Evolutionary conservation across 2,797 vertebrate genomes (phyloP).

Genomic region (Xiphorhynchus erythropygius): DNA sequence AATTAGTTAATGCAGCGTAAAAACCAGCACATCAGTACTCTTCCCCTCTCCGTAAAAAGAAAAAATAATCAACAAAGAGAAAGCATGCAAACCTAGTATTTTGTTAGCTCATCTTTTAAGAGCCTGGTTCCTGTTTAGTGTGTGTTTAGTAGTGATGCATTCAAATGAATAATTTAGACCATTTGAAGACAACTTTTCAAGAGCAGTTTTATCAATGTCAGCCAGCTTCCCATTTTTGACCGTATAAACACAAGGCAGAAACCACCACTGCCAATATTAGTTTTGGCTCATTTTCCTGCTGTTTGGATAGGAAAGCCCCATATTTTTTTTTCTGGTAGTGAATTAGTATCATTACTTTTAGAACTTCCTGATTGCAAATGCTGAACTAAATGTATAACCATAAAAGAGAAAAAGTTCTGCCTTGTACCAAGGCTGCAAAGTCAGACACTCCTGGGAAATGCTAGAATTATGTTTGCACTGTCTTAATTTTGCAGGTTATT

Average conservation of each 20-base stretch:
- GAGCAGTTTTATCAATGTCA: slow-evolving; percentile 48
- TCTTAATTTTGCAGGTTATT: slow-evolving; percentile 33
- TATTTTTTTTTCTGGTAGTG: background rate
- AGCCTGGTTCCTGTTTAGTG: slow-evolving; percentile 1
- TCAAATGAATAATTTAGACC: slow-evolving; percentile 34
- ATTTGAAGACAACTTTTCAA: slow-evolving; percentile 16
- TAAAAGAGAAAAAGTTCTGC: background rate
- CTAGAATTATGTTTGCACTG: background rate
- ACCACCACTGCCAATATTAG: background rate
- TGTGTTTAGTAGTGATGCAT: background rate
- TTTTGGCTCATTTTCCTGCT: slow-evolving; percentile 7
- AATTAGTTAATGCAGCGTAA: background rate
- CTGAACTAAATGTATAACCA: background rate
- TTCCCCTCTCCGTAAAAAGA: background rate
- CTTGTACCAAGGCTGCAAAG: background rate
- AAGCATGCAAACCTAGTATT: background rate
- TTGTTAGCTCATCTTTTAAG: slow-evolving; percentile 12
- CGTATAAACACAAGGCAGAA: background rate
- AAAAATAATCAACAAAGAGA: background rate
- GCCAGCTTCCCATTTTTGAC: slow-evolving; percentile 20
- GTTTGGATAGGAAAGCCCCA: background rate
- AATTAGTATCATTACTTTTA: background rate
- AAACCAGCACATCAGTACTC: background rate
- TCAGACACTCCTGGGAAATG: slow-evolving; percentile 9
- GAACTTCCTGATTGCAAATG: background rate